Conservation (phyloP, 1,140 invertebrate species). For the Leguminivora glycinivorella region DNA sequence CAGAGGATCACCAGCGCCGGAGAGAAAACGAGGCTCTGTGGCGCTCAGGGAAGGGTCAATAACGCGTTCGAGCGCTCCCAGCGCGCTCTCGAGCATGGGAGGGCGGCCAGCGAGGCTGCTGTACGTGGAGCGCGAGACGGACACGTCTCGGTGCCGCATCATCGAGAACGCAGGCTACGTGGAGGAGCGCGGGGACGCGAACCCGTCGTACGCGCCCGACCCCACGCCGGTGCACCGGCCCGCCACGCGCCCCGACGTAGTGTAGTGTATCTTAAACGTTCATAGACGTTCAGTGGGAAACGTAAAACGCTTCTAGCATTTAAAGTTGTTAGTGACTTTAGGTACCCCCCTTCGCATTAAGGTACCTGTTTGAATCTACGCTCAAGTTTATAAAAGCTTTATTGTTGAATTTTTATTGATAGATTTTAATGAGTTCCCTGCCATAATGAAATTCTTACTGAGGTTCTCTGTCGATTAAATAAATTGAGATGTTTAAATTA, state of each 20-base stretch:
- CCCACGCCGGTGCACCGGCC: slow-evolving; percentile 68
- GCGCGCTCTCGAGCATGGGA: slow-evolving; percentile 48
- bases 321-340: slow-evolving; percentile 66
- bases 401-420: slow-evolving; percentile 73
- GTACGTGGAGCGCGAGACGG: slow-evolving; percentile 63
- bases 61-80: slow-evolving; percentile 57
- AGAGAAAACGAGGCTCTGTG: slow-evolving; percentile 66
- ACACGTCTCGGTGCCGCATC: slow-evolving; percentile 68
- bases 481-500: slow-evolving; percentile 60
- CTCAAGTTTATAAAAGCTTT: slow-evolving; percentile 76
- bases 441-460: slow-evolving; percentile 56
- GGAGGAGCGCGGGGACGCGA: slow-evolving; percentile 66
- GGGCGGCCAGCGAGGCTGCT: slow-evolving; percentile 62
- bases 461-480: slow-evolving; percentile 46
- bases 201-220: slow-evolving; percentile 71
- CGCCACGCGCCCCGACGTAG: slow-evolving; percentile 51
- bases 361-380: slow-evolving; percentile 69
- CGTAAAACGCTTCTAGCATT: slow-evolving; percentile 74
- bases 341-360: slow-evolving; percentile 62
- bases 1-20: slow-evolving; percentile 64
- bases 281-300: slow-evolving; percentile 70
- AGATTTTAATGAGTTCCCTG: slow-evolving; percentile 70
- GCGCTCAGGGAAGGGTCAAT: slow-evolving; percentile 71
- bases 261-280: slow-evolving; percentile 58
- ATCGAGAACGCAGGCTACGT: slow-evolving; percentile 76